Base-by-base conservation (phyloP, 2,888 invertebrate species). In the Drosophila imparisetae region DNA sequence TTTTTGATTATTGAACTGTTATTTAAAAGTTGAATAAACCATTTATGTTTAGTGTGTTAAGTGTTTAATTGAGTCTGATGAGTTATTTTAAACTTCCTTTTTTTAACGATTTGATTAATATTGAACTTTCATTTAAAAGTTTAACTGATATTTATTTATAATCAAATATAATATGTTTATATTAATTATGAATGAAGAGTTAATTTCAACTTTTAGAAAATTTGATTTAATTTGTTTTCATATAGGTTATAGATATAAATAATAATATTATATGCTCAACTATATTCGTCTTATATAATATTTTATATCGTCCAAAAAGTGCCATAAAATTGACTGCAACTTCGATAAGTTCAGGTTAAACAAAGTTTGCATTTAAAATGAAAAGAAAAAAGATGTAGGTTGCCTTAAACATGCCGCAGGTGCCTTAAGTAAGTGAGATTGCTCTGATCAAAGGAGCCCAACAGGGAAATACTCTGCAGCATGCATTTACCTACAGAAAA, bases 311-410 rank as follows among this genome's bases (percentile, higher is more conserved):
- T 15, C 1, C 36, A 15, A 24, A 27, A 21, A 45, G 48, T 48
- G 34, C 8, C 34, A 21, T 21, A 57, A 24, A 38, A 34, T 52
- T 2, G 30, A 29, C 2, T 10, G 0, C 8, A 66, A 36, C 64
- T 64, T 64, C 11, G 29, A 30, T 42, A 18, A 29, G 64, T 38
- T 34, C 5, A 62, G 38, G 30, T 30, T 30, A 1, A 53, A 13
- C 29, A 15, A 11, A 53, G 53, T 30, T 52, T 49, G 30, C 13
- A 27, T 38, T 13, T n/a, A 18, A 36, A 32, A 21, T 18, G 15
- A 21, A 29, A n/a, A 13, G 13, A 29, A 13, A 38, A 13, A 30
- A 38, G n/a, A 24, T 36, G 42, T 18, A 29, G n/a, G 64, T 40
- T 52, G 50, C 32, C 24, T 57, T n/a, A 48, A 57, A 57, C 29